These are phyloP conservation scores for Herpailurus yagouaroundi DNA, from an alignment of 2,113 vertebrate genomes.

Conservation along the genomic window DNA sequence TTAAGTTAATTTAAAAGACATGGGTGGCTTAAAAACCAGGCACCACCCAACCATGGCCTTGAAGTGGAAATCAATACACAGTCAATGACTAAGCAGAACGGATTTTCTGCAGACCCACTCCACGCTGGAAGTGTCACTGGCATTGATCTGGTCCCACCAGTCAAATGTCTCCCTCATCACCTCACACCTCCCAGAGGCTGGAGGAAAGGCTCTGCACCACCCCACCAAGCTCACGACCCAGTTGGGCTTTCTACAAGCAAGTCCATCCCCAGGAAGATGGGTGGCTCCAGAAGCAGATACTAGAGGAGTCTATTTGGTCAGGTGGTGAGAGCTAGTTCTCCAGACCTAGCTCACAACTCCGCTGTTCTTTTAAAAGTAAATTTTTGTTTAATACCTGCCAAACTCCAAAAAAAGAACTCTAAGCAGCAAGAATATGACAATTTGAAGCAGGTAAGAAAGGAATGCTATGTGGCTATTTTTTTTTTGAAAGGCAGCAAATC, in stretches of 20 bases:
- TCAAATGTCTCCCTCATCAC: background rate
- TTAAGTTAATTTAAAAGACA: slow-evolving; percentile 32
- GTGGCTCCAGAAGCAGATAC: slow-evolving; percentile 57
- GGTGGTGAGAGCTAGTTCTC: background rate
- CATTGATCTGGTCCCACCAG: background rate
- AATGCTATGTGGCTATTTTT: background rate
- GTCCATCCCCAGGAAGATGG: slow-evolving; percentile 65
- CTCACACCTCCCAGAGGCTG: background rate
- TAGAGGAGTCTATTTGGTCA: background rate
- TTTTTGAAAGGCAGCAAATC: background rate
- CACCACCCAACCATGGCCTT: background rate
- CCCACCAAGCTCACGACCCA: background rate
- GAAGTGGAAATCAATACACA: slow-evolving; percentile 7
- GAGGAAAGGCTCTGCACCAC: background rate
- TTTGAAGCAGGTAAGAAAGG: background rate
- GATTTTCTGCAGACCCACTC: background rate
- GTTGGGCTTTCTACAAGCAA: slow-evolving; percentile 61
- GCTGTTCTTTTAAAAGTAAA: background rate
- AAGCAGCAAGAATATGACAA: background rate
- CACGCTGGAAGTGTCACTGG: background rate
- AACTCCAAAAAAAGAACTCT: background rate
- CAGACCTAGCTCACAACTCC: background rate
- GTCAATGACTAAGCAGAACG: background rate
- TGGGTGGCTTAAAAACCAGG: background rate
- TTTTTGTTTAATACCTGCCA: background rate